Percentiles rank a stretch among this genome's conserved stretches.
These are phyloP conservation scores for Lithodes maja DNA, from an alignment of 2,888 invertebrate species.

Conservation along the genomic window DNA sequence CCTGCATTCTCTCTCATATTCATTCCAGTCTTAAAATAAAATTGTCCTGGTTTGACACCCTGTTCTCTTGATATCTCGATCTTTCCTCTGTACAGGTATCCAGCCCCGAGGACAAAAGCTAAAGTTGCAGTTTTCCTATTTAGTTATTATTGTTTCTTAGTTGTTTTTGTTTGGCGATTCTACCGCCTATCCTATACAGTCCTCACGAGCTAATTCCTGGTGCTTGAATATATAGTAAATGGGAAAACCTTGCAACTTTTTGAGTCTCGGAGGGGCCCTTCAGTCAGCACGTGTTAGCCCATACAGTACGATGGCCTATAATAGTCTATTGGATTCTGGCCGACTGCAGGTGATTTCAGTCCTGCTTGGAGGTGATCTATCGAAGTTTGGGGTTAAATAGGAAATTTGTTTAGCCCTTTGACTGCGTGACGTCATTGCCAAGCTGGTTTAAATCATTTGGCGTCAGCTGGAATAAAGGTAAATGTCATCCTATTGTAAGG, in stretches of 20 bases:
- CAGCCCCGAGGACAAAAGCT: slow-evolving; percentile 35
- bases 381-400: too few species aligned
- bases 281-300: slow-evolving; percentile 36
- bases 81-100: slow-evolving; percentile 6
- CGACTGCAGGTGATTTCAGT: too few species aligned
- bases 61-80: slow-evolving; percentile 26
- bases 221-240: slow-evolving; percentile 30
- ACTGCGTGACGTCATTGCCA: too few species aligned
- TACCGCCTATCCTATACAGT: slow-evolving; percentile 7
- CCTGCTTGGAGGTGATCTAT: too few species aligned
- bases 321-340: too few species aligned
- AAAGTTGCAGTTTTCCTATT: slow-evolving; percentile 59
- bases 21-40: too few species aligned
- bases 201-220: background rate
- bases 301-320: too few species aligned
- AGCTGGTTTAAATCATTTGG: too few species aligned
- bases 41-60: too few species aligned
- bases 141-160: background rate
- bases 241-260: slow-evolving; percentile 55
- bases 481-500: too few species aligned
- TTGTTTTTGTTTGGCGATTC: slow-evolving; percentile 10
- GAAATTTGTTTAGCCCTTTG: too few species aligned
- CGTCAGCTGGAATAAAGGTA: too few species aligned
- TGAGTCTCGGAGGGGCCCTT: slow-evolving; percentile 31
- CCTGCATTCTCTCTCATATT: background rate